Base-by-base conservation (phyloP, 2,888 invertebrate genomes). In the Spodoptera picta region DNA sequence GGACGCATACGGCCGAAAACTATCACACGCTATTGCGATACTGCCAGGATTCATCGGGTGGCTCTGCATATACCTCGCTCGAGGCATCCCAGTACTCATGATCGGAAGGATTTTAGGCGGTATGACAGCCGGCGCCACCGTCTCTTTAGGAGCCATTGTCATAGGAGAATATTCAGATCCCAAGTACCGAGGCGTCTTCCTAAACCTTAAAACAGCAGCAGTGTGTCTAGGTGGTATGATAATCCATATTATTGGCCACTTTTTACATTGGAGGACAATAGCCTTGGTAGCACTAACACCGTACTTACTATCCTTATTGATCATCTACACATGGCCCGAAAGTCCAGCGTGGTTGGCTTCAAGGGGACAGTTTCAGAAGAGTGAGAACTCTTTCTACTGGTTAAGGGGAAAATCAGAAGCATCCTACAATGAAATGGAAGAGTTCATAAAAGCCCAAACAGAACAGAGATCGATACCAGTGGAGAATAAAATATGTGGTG, bases 301-400 rank as follows among this genome's bases (percentile, higher is more conserved):
- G 0, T 75, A 81, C 42, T 11, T 83, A 0, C 1, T 84, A 1
- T 75, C 89, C 0, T 51, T 90, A 1, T 2, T 81, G 0, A 82
- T 91, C 0, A 86, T 95, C 1, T 81, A 87, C 9, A 91, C 95
- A 0, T 87, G 95, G 72, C 95, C 95, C 0, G 96, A 96, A 85
- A 95, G 96, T 14, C 96, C 96, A 0, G 88, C 92, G 2, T 96
- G 96, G 96, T 80, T 96, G 47, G 90, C 95, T 0, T 90, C 77
- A 0, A 81, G 66, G 69, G 92, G 92, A 0, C 86, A 88, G 4
- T 84, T 87, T 0, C 87, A 88, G 1, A 90, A 94, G 60, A 95
- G 96, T 0, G 89, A 94, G 64, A 74, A 87, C 9, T 87, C 95
- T 0, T 95, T 96, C 41, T 87, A 89, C 44, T 95, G 93, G 89